These are phyloP conservation scores for Smittia sp. DNA, from an alignment of 2,888 invertebrate species.

Conservation along the genomic window DNA sequence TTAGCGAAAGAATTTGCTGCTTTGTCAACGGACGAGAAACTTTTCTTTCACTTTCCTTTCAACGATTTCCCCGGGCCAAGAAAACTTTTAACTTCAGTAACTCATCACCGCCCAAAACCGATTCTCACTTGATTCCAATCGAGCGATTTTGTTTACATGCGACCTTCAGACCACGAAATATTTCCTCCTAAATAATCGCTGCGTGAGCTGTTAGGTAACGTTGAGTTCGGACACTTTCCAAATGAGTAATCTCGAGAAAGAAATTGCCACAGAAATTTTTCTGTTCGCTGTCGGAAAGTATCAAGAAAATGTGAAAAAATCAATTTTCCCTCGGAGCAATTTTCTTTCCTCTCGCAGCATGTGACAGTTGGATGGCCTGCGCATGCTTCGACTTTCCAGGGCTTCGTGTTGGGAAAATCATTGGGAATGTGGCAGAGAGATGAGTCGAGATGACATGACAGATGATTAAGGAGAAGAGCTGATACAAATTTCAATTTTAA, in stretches of 20 bases:
- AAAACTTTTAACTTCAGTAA: not conserved
- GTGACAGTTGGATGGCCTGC: not conserved
- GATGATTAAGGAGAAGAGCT: too few relatives aligned
- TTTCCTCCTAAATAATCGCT: not conserved
- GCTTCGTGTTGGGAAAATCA: too few relatives aligned
- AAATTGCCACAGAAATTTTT: not conserved
- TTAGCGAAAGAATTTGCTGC: not conserved
- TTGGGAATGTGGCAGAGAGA: too few relatives aligned
- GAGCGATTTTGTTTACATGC: constrained; percentile 21
- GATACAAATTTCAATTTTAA: too few relatives aligned
- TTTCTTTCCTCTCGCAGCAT: not conserved
- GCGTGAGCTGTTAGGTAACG: constrained; percentile 1
- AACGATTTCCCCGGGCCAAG: not conserved
- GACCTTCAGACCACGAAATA: constrained; percentile 7
- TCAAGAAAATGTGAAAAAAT: constrained; percentile 8
- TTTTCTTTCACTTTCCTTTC: not conserved
- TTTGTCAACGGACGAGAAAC: not conserved
- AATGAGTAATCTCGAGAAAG: not conserved
- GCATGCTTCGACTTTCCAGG: constrained; percentile 8
- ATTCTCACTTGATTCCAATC: not conserved
- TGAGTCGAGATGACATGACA: too few relatives aligned
- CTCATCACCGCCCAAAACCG: not conserved
- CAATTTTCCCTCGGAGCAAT: not conserved
- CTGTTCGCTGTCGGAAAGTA: not conserved
- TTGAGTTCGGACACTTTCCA: not conserved